Percentiles rank a stretch among this genome's conserved stretches.
phyloP scores from a whole-genome alignment of 2,113 vertebrate species.

The Neomonachus schauinslandi region DNA sequence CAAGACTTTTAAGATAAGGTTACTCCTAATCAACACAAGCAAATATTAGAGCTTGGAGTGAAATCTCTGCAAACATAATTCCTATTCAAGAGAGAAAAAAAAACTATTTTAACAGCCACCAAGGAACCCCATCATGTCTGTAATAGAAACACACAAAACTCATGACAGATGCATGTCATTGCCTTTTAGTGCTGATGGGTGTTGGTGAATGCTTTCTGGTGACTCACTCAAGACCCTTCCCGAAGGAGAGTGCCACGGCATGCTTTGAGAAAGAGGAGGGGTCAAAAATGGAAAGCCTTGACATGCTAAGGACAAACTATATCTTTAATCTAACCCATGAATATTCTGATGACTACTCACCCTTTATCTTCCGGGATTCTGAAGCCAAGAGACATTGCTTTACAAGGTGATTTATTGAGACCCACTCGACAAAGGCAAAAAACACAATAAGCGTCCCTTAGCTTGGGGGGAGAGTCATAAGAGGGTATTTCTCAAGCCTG shows the following conservation, averaged over 20 bases:
- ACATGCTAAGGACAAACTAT: neutral
- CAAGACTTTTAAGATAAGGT: neutral
- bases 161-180: accelerated
- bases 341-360: neutral
- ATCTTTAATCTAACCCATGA: neutral
- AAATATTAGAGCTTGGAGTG: neutral
- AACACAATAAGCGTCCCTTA: accelerated
- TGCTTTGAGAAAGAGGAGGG: neutral
- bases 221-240: neutral
- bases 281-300: neutral
- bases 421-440: neutral
- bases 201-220: neutral
- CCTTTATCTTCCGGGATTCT: neutral
- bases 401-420: too few relatives aligned
- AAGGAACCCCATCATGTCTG: neutral
- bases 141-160: accelerated
- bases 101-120: neutral
- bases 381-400: neutral
- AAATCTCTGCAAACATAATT: neutral
- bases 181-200: neutral
- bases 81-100: neutral
- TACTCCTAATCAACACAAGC: neutral
- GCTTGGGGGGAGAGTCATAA: too few relatives aligned
- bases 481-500: neutral
- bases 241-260: neutral